Conservation (phyloP, 2,888 invertebrate genomes). For the Conomelus anceps region DNA sequence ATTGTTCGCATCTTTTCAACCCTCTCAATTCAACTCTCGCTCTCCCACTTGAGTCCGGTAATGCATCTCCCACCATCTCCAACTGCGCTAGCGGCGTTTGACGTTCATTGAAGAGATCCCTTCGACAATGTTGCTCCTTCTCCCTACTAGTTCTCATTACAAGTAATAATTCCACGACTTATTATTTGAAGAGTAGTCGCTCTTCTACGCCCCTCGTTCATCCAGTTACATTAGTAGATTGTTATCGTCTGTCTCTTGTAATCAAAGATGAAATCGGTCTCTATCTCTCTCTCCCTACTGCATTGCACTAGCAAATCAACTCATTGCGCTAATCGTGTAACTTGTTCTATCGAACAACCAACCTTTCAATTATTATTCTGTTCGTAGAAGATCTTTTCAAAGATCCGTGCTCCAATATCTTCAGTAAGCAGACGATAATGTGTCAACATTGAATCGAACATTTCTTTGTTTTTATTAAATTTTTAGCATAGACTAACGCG, state of each 20-base stretch:
- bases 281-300: background rate
- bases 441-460: too few relatives aligned
- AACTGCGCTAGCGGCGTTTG: background rate
- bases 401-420: too few relatives aligned
- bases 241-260: background rate
- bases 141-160: background rate
- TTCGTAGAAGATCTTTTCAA: background rate
- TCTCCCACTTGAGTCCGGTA: background rate
- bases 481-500: too few relatives aligned
- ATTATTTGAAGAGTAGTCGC: background rate
- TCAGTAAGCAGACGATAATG: too few relatives aligned
- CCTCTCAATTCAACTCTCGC: background rate
- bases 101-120: background rate
- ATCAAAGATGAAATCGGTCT: background rate
- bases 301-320: background rate
- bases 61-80: background rate
- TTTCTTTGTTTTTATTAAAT: too few relatives aligned
- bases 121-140: background rate
- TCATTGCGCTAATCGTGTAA: too few relatives aligned
- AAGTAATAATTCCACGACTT: background rate
- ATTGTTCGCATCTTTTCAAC: background rate
- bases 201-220: background rate
- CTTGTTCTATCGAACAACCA: background rate
- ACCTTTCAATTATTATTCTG: background rate
- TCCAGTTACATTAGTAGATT: background rate